phyloP scores from a whole-genome alignment of 2,113 vertebrate genomes.

The Tylochromis polylepis region DNA sequence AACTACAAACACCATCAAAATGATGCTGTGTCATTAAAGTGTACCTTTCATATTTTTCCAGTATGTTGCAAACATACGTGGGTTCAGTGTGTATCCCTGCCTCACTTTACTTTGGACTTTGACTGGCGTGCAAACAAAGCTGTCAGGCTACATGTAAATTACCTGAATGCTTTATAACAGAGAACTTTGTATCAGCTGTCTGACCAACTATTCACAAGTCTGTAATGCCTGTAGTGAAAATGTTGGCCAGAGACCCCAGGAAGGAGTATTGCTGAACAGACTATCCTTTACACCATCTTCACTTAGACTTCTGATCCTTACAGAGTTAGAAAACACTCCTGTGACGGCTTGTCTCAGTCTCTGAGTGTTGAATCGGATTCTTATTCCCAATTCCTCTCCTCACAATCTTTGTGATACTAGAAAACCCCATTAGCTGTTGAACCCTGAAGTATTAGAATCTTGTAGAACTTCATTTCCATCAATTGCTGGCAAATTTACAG shows the following conservation, averaged over 20 bases:
- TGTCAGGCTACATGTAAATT: not conserved
- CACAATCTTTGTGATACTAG: not conserved
- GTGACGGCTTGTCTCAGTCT: not conserved
- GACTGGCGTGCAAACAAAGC: constrained; percentile 31
- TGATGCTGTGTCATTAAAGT: not conserved
- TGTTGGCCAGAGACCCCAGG: not conserved
- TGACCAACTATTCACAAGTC: not conserved
- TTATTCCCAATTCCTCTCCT: not conserved
- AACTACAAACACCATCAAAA: not conserved
- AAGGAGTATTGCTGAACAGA: not conserved
- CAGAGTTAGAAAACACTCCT: not conserved
- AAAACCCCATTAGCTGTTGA: not conserved
- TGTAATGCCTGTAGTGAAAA: not conserved
- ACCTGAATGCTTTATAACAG: not conserved
- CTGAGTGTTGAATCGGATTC: not conserved
- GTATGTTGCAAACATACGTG: not conserved
- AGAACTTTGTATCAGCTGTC: not conserved
- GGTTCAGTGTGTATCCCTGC: not conserved
- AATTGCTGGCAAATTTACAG: not conserved
- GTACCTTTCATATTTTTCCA: not conserved
- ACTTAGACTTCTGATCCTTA: not conserved
- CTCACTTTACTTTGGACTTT: constrained; percentile 38
- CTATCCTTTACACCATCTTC: not conserved
- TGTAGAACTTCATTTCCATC: not conserved
- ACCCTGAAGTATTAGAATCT: not conserved